Percentiles rank a stretch among this genome's conserved stretches.
These are phyloP conservation scores for Sorex araneus DNA, from an alignment of 2,113 vertebrate species.

Conservation along the genomic window DNA sequence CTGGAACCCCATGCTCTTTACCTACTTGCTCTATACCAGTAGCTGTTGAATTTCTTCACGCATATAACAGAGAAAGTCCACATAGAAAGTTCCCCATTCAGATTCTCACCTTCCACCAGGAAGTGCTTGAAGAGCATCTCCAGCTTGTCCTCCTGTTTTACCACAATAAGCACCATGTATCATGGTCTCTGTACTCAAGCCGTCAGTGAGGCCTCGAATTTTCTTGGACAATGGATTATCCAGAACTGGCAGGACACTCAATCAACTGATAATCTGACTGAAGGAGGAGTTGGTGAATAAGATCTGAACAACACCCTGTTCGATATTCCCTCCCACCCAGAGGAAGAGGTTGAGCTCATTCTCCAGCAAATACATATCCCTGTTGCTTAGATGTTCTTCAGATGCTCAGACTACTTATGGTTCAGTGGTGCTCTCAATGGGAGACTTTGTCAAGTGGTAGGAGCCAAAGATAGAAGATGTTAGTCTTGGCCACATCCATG, in stretches of 20 bases:
- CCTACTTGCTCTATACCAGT: conserved; percentile 93
- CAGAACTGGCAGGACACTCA: conserved; percentile 94
- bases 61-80: conserved; percentile 99
- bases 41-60: conserved; percentile 99
- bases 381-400: conserved; percentile 96
- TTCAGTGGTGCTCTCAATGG: conserved; percentile 92
- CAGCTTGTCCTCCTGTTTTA: conserved; percentile 98
- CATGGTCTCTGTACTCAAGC: conserved; percentile 94
- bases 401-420: conserved; percentile 95
- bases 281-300: conserved; percentile 96
- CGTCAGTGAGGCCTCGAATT: conserved; percentile 93
- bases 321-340: conserved; percentile 96
- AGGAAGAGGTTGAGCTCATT: conserved; percentile 97
- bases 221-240: conserved; percentile 97
- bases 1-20: conserved; percentile 85
- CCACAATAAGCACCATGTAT: conserved; percentile 99
- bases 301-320: conserved; percentile 96
- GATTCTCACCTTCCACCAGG: conserved; percentile 97
- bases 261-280: conserved; percentile 93
- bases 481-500: conserved; percentile 97
- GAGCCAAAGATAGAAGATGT: conserved; percentile 97
- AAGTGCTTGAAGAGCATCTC: conserved; percentile 98
- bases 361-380: conserved; percentile 97
- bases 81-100: conserved; percentile 97
- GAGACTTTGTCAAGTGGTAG: conserved; percentile 94